Base-by-base conservation (phyloP, 2,888 invertebrate species). In the Epirrita christyi region DNA sequence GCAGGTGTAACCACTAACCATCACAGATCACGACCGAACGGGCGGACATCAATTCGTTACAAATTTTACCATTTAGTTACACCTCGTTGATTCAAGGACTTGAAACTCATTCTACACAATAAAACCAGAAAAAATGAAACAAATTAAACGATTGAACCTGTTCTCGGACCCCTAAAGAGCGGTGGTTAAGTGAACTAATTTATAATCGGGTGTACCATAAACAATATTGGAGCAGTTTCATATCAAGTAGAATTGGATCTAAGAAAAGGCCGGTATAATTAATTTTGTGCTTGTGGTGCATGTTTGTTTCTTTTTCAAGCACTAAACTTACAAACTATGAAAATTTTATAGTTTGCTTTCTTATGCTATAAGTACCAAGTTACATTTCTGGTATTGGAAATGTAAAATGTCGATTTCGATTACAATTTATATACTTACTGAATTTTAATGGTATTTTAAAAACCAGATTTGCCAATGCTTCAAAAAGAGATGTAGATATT, bases 31-130 rank as follows among this genome's bases (percentile, higher is more conserved):
- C 80, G 82, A 71, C 49, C 49, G 68, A n/a, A 72, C 71, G 72
- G 71, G 78, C 88, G 89, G 89, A 89, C 90, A 89, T 85, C 85
- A 75, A 91, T 90, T 91, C 89, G 89, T 84, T 90, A 85, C 87
- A 85, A 89, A 89, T 88, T 85, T 78, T 81, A 81, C 80, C 83
- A 83, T 92, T 92, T 91, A 85, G 92, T 85, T 85, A 85, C 91
- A 89, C 89, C 92, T 92, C 91, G 91, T 92, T 92, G 90, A 85
- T 78, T 80, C 88, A 89, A 92, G 90, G 92, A 91, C 89, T 88
- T 84, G 74, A 68, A 80, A 84, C 81, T 88, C 87, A 88, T 88
- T 88, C 79, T 72, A 74, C 72, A 76, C 70, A 86, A 81, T 86
- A 88, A 85, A 81, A 83, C 80, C 77, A 76, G 64, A 83, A 85